phyloP scores from a whole-genome alignment of 2,113 vertebrate species.

The Phyllostomus discolor region DNA sequence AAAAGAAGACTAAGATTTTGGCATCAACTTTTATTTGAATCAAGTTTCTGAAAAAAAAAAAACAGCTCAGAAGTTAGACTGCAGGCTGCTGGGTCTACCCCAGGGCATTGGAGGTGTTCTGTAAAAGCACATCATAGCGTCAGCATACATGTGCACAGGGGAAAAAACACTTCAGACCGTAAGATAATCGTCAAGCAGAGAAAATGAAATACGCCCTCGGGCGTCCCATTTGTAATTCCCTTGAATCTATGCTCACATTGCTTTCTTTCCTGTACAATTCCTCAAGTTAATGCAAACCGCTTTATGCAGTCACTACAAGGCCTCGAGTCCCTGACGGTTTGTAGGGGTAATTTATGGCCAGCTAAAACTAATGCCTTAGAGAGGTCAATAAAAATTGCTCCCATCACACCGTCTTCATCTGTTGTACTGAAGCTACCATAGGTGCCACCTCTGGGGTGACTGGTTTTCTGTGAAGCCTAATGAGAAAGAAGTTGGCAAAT shows the following conservation, averaged over 20 bases:
- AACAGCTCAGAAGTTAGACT: background rate
- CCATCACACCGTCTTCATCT: background rate
- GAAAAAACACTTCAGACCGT: constrained; percentile 39
- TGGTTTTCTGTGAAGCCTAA: background rate
- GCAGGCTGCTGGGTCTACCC: background rate
- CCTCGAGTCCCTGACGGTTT: constrained; percentile 32
- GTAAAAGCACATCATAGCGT: constrained; percentile 29
- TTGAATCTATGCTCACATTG: background rate
- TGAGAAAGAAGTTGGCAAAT: background rate
- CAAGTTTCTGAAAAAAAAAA: background rate
- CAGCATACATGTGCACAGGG: constrained; percentile 12
- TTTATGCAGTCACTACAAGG: constrained; percentile 14
- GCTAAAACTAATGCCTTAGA: constrained; percentile 33
- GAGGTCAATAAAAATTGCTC: constrained; percentile 14
- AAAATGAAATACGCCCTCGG: constrained; percentile 44
- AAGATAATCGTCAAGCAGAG: constrained; percentile 47
- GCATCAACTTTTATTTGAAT: constrained; percentile 39
- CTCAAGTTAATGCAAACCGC: constrained; percentile 37
- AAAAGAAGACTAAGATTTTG: constrained; percentile 36
- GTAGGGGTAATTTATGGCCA: constrained; percentile 17
- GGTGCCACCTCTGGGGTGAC: background rate
- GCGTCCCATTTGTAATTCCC: constrained; percentile 40
- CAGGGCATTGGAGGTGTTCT: background rate
- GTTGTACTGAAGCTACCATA: background rate
- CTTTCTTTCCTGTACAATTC: constrained; percentile 34